A percentile compares a stretch with the other conserved stretches of the same genome.
Evolutionary conservation across 2,113 vertebrate species (phyloP).

Genomic region (Zosterops pallidus): DNA sequence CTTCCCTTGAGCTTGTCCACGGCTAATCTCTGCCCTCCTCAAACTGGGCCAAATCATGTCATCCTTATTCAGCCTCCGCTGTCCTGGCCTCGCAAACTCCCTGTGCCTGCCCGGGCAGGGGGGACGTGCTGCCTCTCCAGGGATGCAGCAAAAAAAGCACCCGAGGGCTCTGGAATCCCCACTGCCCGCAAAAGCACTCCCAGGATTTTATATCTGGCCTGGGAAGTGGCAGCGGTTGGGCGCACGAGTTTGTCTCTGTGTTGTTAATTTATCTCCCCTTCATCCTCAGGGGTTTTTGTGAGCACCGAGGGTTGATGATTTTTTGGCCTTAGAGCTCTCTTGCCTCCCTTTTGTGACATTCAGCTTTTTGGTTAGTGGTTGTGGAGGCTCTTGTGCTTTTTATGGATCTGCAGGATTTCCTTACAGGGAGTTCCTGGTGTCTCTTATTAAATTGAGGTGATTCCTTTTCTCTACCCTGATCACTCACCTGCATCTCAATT

Average conservation of each 20-base stretch:
- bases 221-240: neutral
- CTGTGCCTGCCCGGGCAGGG: neutral
- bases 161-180: neutral
- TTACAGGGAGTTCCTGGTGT: neutral
- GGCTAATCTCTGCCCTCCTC: conserved; percentile 52
- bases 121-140: neutral
- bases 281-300: neutral
- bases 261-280: neutral
- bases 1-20: conserved; percentile 65
- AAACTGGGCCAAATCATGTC: conserved; percentile 61
- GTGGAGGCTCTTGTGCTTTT: neutral
- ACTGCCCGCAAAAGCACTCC: neutral
- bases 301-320: fast-evolving
- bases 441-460: neutral
- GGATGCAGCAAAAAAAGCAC: neutral
- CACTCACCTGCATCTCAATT: neutral
- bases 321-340: neutral
- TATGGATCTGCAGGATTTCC: neutral
- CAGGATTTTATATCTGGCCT: fast-evolving
- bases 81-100: neutral
- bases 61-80: conserved; percentile 35
- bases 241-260: fast-evolving
- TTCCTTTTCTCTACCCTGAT: neutral
- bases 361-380: neutral
- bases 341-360: neutral